Base-by-base conservation (phyloP, 2,888 invertebrate species). In the Trypoxylon attenuatum region DNA sequence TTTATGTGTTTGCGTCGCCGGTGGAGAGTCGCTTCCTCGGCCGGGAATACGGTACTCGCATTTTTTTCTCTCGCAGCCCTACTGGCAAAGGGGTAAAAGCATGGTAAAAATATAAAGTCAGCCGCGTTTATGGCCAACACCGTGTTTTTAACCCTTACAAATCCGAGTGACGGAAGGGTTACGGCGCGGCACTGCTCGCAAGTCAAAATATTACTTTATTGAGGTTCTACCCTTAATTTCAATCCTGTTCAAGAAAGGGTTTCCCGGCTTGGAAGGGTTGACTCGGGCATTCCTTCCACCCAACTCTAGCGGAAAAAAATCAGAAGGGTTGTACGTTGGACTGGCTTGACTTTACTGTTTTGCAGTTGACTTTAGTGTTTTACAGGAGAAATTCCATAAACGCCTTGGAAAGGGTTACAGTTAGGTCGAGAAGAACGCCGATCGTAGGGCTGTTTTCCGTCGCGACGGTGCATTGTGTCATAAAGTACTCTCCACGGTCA, bases 191-290 rank as follows among this genome's bases (percentile, higher is more conserved):
- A 5, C 52, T 49, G 43, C 51, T 21, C 67, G 70, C 68, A 69
- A 81, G 80, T 82, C 82, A 83, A 81, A 84, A 84, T 85, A 84
- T 84, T 84, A 73, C 78, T 86, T 85, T 85, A 85, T 84, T 83
- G 79, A 76, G 73, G 78, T 65, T 57, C 58, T 57, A 52, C 52
- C 60, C 60, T 49, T 64, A 60, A 69, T 57, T 27, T 27, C 43
- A 13, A 42, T 10, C n/a, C 33, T 10, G 33, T 13, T 15, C 43
- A 39, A 15, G 46, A 72, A 77, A 78, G 75, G 72, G 67, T 76
- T 74, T 56, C 18, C 33, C 22, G 13, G 8, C 15, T 2, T 23
- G 64, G 78, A 78, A 49, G 79, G 79, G 71, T 80, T 76, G 56
- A 74, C 54, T 74, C 52, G 39, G 39, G 3, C 22, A 1, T 42